These are phyloP conservation scores for Hoplias malabaricus DNA, from an alignment of 2,113 vertebrate genomes.

Conservation along the genomic window DNA sequence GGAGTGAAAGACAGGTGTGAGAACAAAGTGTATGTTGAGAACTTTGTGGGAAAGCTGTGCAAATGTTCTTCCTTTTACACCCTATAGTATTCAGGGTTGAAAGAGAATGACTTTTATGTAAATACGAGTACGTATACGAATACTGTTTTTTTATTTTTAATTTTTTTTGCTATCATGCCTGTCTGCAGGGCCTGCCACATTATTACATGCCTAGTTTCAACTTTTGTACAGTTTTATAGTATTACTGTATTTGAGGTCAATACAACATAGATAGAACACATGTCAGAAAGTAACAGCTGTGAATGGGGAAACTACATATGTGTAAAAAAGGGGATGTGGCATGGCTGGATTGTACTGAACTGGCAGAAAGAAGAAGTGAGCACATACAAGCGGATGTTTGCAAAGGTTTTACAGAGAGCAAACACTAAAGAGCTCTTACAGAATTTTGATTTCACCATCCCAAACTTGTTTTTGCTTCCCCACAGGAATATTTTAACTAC, in stretches of 20 bases:
- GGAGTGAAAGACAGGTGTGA: neutral
- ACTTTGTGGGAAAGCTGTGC: neutral
- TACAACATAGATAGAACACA: too few species aligned
- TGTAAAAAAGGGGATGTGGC: slow-evolving; percentile 52
- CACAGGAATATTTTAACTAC: neutral
- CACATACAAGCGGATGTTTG: neutral
- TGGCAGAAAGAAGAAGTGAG: slow-evolving; percentile 41
- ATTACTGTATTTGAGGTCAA: too few species aligned
- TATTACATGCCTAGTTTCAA: too few species aligned
- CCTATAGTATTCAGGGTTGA: too few species aligned
- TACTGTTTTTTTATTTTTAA: too few species aligned
- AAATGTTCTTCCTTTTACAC: neutral
- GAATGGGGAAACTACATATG: slow-evolving; percentile 14
- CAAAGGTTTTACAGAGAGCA: neutral
- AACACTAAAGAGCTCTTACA: neutral
- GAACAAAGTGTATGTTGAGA: neutral
- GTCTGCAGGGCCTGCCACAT: too few species aligned
- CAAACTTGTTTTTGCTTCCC: slow-evolving; percentile 7
- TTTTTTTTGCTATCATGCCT: too few species aligned
- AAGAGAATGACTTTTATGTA: too few species aligned
- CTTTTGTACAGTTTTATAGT: too few species aligned
- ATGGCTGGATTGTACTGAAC: neutral
- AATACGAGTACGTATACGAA: too few species aligned
- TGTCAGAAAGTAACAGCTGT: neutral
- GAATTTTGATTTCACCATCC: slow-evolving; percentile 16